Base-by-base conservation (phyloP, 2,888 invertebrate species). In the Cremastobaeus sp. region DNA sequence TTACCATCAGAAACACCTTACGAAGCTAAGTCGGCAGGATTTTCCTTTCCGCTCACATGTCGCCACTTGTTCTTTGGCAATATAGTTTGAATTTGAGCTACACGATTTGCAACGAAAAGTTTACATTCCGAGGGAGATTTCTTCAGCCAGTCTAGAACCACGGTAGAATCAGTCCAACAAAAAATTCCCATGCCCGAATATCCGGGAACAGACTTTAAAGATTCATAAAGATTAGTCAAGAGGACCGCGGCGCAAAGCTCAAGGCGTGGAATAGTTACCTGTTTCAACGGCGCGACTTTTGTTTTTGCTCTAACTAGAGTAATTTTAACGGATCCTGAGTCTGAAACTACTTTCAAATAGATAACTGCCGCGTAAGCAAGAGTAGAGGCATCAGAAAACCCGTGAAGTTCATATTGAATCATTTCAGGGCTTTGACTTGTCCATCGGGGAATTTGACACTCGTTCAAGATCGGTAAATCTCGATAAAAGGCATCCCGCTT, bases 11-110 rank as follows among this genome's bases (percentile, higher is more conserved):
- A 6, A 1, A 35, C 12, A 8, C 76, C 69, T 0, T 72, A 60
- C 0, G 73, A 73, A 3, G 72, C 65, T 4, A 64, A 39, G 41
- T 77, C 74, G 1, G 77, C 74, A 1, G 73, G 75, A 18, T 77
- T 77, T 4, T 74, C 74, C 14, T 59, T 17, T 0, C 55, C 57
- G 0, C 32, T 30, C 11, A 77, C 73, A 12, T 75, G 70, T 9
- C 48, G 37, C 76, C 70, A 74, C 3, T 11, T 11, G 0, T 32
- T 12, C 12, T 37, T 35, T 3, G 41, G 43, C 0, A 57, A 17
- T 9, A 28, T n/a, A 3, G 37, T 12, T 5, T 72, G 69, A 6
- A 76, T 48, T 17, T 48, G 34, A 8, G 66, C 52, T 1, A 77
- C 74, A 11, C 72, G 17, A 20, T 77, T 77, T 17, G 66, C 70